Evolutionary conservation across 2,888 invertebrate genomes (phyloP).

Genomic region (Metellina segmentata): DNA sequence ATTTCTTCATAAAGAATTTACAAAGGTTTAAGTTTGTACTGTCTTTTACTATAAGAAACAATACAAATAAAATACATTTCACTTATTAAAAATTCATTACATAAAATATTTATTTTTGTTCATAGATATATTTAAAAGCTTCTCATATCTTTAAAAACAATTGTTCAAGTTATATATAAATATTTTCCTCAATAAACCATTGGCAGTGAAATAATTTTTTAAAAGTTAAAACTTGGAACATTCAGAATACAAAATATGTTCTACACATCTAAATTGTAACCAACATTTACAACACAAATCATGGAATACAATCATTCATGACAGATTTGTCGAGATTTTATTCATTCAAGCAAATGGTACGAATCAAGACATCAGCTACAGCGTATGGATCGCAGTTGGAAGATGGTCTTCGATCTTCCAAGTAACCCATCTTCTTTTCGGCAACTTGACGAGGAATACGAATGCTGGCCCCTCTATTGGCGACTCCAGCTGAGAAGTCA

Average conservation of each 20-base stretch:
- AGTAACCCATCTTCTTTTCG: constrained; percentile 95
- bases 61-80: constrained; percentile 15
- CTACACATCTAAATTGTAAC: constrained; percentile 12
- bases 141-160: neutral
- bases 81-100: constrained; percentile 7
- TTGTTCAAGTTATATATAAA: neutral
- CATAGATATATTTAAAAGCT: neutral
- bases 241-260: constrained; percentile 39
- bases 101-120: constrained; percentile 26
- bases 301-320: neutral
- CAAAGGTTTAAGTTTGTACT: constrained; percentile 45
- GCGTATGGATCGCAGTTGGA: constrained; percentile 96
- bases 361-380: constrained; percentile 90
- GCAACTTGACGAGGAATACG: constrained; percentile 94
- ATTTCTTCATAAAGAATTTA: constrained; percentile 21
- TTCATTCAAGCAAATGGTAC: constrained; percentile 91
- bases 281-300: neutral
- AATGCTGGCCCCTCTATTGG: constrained; percentile 95
- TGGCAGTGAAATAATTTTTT: constrained; percentile 30
- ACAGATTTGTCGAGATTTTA: constrained; percentile 79
- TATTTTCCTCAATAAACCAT: neutral
- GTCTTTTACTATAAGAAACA: constrained; percentile 12
- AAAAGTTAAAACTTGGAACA: constrained; percentile 4
- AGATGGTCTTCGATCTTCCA: constrained; percentile 96
- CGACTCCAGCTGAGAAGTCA: constrained; percentile 96